Base-by-base conservation (phyloP, 2,113 vertebrate species). In the Eclectus roratus region DNA sequence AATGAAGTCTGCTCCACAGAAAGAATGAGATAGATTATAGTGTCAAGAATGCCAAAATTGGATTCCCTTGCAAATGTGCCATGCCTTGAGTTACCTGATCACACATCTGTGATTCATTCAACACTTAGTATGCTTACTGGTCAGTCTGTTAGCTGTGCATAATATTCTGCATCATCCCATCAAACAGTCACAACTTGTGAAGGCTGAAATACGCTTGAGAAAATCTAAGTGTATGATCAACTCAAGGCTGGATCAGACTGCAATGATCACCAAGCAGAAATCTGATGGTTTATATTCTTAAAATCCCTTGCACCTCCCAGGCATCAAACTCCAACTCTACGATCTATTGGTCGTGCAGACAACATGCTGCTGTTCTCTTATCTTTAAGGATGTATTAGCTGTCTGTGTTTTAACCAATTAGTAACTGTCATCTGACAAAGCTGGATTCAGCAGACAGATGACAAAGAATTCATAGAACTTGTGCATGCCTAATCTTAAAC, bases 361-460 rank as follows among this genome's bases (percentile, higher is more conserved):
- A 80, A 76, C 16, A 91, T 16, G 50, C 72, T 88, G 55, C 76
- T 86, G 11, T 71, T 80, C 47, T 85, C 70, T 64, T 70, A 77
- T 55, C 64, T 78, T 68, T 68, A 84, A 10, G 28, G 27, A 68
- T 60, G 50, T 20, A 80, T 88, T 71, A 88, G 44, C 56, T 80
- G 55, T n/a, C 64, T 47, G 68, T 41, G 39, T 71, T 91, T 93
- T 78, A 94, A 93, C 16, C 72, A 80, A 68, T 65, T 80, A 93
- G 65, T 52, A 68, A 84, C 33, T 76, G 71, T 43, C 76, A 85
- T 23, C 29, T 55, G 85, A 88, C 60, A 90, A 68, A 60, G 47
- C 21, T 78, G 76, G 56, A 83, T 69, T 55, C 39, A 70, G 43
- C 39, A 74, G 64, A 44, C 39, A 85, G 53, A 71, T 56, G 55